These are phyloP conservation scores for Anser brachyrhynchus DNA, from an alignment of 2,113 vertebrate genomes.

Conservation along the genomic window DNA sequence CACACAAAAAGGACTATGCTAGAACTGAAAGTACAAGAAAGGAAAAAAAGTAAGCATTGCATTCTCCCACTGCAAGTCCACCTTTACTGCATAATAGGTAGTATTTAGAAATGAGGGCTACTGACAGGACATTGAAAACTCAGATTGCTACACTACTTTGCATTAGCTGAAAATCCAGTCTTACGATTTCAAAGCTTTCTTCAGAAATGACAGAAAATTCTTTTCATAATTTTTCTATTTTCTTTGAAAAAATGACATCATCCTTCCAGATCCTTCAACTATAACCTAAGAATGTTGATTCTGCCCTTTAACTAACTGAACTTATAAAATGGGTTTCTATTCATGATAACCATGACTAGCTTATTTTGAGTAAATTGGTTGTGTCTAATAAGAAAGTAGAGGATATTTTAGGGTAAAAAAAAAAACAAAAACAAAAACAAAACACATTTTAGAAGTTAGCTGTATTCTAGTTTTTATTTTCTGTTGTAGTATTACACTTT, in stretches of 20 bases:
- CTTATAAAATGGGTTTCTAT: not conserved
- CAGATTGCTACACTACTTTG: not conserved
- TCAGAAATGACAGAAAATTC: not conserved
- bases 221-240: not conserved
- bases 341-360: not conserved
- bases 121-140: not conserved
- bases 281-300: not conserved
- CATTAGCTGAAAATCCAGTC: not conserved
- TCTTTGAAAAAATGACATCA: not conserved
- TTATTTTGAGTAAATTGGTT: not conserved
- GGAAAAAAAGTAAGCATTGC: not conserved
- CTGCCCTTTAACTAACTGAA: not conserved
- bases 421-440: not conserved
- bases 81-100: not conserved
- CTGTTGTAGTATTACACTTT: not conserved
- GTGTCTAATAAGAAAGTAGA: not conserved
- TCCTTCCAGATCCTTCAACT: not conserved
- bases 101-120: not conserved
- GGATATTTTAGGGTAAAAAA: not conserved
- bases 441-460: not conserved
- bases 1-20: not conserved
- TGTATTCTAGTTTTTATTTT: not conserved
- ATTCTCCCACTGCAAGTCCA: not conserved
- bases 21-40: not conserved
- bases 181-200: not conserved